phyloP scores from a whole-genome alignment of 2,888 invertebrate genomes.

The Fragum sueziense region DNA sequence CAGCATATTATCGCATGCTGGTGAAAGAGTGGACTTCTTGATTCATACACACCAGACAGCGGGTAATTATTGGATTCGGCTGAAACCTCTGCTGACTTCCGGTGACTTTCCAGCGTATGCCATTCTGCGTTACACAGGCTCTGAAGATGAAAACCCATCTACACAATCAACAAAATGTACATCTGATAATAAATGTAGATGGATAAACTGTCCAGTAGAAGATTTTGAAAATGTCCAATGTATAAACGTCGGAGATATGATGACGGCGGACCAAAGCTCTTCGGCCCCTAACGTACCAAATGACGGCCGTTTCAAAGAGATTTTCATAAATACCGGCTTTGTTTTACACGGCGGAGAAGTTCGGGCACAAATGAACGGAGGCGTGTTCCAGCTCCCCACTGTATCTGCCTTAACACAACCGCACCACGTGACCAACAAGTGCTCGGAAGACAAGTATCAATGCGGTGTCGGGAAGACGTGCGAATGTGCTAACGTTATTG shows the following conservation, averaged over 20 bases:
- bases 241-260: conserved; percentile 53
- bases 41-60: conserved; percentile 60
- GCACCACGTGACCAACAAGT: conserved; percentile 54
- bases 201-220: conserved; percentile 67
- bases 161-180: conserved; percentile 51
- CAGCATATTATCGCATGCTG: conserved; percentile 67
- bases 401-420: too few relatives aligned
- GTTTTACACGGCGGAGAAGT: conserved; percentile 37
- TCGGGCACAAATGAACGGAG: too few relatives aligned
- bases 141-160: conserved; percentile 50
- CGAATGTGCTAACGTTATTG: conserved; percentile 57
- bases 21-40: conserved; percentile 73
- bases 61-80: conserved; percentile 73
- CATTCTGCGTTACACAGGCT: conserved; percentile 64
- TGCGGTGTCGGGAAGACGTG: conserved; percentile 61
- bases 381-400: too few relatives aligned
- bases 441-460: conserved; percentile 38
- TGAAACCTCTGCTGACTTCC: conserved; percentile 60
- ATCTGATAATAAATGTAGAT: conserved; percentile 46
- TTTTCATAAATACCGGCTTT: conserved; percentile 71
- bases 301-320: conserved; percentile 57
- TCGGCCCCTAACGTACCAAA: conserved; percentile 29
- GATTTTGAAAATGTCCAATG: conserved; percentile 36
- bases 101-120: conserved; percentile 55
- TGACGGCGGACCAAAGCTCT: conserved; percentile 9